These are phyloP conservation scores for Pedicia rivosa DNA, from an alignment of 2,888 invertebrate species.

Conservation along the genomic window DNA sequence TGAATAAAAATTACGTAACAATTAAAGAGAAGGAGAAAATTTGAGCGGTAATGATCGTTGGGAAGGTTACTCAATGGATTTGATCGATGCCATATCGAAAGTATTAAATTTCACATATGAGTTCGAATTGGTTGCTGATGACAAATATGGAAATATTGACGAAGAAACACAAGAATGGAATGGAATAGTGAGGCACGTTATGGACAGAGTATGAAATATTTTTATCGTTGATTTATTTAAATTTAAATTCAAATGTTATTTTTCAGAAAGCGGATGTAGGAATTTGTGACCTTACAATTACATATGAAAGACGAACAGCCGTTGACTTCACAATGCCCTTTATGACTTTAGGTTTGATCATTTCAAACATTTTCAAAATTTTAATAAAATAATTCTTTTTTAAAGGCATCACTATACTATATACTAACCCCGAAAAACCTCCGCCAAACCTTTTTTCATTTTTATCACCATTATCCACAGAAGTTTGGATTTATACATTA, in stretches of 20 bases:
- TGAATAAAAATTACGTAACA: too few relatives aligned
- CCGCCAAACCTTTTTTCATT: conserved; percentile 80
- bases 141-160: conserved; percentile 51
- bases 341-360: conserved; percentile 75
- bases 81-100: conserved; percentile 66
- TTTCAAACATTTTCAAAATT: too few relatives aligned
- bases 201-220: conserved; percentile 46
- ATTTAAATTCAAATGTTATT: too few relatives aligned
- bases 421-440: conserved; percentile 59
- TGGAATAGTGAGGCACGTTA: conserved; percentile 57
- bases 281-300: conserved; percentile 91
- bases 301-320: conserved; percentile 68
- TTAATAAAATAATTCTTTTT: too few relatives aligned
- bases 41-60: conserved; percentile 58
- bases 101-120: conserved; percentile 49
- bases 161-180: conserved; percentile 61
- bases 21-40: conserved; percentile 39
- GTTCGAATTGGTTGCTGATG: conserved; percentile 54
- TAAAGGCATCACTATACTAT: conserved; percentile 75
- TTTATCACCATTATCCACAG: conserved; percentile 67
- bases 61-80: conserved; percentile 82
- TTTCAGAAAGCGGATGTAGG: conserved; percentile 85
- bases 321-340: conserved; percentile 96
- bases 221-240: too few relatives aligned
- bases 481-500: conserved; percentile 83